phyloP scores from a whole-genome alignment of 2,888 invertebrate species.

The Mesorhabditis belari region DNA sequence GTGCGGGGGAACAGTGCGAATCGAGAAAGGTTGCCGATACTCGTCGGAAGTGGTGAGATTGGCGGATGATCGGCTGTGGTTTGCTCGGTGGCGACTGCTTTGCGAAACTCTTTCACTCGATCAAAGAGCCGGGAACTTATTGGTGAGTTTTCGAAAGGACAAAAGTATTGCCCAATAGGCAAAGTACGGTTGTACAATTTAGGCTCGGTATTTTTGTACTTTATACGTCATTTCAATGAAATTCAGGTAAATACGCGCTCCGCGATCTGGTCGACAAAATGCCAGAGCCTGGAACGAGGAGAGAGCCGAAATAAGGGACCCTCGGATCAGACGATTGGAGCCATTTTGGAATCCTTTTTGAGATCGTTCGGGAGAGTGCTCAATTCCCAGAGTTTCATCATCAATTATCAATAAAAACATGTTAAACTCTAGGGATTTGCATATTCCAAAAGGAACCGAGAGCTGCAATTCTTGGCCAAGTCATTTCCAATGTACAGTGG shows the following conservation, averaged over 20 bases:
- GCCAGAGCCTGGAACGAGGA: conserved; percentile 66
- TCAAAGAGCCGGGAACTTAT: conserved; percentile 94
- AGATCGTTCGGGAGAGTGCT: conserved; percentile 38
- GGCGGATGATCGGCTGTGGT: conserved; percentile 70
- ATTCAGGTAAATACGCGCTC: conserved; percentile 81
- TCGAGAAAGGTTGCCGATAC: conserved; percentile 98
- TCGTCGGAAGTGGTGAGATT: conserved; percentile 69
- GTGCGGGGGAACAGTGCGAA: conserved; percentile 86
- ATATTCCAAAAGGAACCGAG: no score
- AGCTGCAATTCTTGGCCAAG: conserved; percentile 64
- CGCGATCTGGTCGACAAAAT: conserved; percentile 89
- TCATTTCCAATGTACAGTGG: conserved; percentile 81
- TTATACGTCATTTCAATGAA: no score
- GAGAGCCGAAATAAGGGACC: conserved; percentile 57
- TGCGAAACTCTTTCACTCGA: conserved; percentile 93
- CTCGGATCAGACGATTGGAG: conserved; percentile 94
- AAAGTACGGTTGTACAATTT: no score
- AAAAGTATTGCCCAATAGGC: no score
- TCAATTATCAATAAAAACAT: background rate
- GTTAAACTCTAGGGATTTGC: no score
- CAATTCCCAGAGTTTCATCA: conserved; percentile 65
- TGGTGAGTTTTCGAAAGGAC: no score
- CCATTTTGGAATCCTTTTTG: conserved; percentile 80
- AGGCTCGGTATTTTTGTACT: no score
- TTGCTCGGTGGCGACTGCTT: conserved; percentile 92